Evolutionary conservation across 2,888 invertebrate species (phyloP).

Genomic region (Lucinisca nassula): DNA sequence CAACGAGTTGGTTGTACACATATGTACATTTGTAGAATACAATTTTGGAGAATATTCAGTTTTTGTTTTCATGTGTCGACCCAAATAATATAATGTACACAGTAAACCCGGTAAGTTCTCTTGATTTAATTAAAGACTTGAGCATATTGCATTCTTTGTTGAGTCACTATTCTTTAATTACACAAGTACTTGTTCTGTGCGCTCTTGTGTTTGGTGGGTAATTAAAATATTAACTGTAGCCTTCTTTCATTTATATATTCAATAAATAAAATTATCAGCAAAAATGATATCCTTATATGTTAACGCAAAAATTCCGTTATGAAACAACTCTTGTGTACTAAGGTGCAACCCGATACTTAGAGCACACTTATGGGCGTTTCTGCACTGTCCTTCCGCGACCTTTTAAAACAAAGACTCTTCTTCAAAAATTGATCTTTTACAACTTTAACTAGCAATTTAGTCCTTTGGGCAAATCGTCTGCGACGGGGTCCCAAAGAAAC

Average conservation of each 20-base stretch:
- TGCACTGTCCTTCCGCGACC: not conserved
- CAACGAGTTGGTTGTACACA: too few species aligned
- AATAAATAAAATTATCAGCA: conserved; percentile 1
- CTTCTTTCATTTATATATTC: not conserved
- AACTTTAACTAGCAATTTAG: conserved; percentile 62
- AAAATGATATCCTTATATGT: not conserved
- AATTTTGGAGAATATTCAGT: too few species aligned
- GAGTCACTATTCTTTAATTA: not conserved
- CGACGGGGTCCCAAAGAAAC: not conserved
- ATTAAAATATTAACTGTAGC: conserved; percentile 11
- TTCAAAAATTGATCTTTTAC: conserved; percentile 47
- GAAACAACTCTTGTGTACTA: not conserved
- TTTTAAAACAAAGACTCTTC: conserved; percentile 57
- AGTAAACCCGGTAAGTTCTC: too few species aligned
- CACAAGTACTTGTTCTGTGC: not conserved
- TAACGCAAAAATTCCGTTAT: not conserved
- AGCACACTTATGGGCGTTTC: conserved; percentile 59
- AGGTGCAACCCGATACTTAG: conserved; percentile 23
- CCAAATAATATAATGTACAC: too few species aligned
- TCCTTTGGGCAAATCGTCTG: conserved; percentile 20
- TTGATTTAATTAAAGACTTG: not conserved
- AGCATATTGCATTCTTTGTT: not conserved
- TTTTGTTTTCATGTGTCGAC: too few species aligned
- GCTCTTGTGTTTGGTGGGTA: not conserved
- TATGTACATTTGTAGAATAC: too few species aligned